phyloP scores from a whole-genome alignment of 2,888 invertebrate genomes.

The Eristalinus aeneus region DNA sequence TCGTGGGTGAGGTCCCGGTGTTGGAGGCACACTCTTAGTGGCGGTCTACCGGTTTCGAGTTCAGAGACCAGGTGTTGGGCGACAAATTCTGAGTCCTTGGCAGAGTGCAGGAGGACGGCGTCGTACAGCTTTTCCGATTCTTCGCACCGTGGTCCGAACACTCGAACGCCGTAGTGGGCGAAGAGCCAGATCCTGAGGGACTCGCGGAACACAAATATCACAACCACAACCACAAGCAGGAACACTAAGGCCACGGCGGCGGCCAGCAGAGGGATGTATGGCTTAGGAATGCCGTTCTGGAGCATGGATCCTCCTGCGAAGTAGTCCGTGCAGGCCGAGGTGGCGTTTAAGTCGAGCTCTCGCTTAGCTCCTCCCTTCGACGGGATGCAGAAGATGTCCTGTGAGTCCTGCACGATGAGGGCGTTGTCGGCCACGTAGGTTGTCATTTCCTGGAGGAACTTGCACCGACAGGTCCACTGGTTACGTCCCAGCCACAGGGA shows the following conservation, averaged over 20 bases:
- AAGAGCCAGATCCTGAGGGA: conserved; percentile 93
- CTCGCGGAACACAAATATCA: conserved; percentile 92
- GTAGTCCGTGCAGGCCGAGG: conserved; percentile 91
- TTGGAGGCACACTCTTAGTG: conserved; percentile 92
- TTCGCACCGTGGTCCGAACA: conserved; percentile 89
- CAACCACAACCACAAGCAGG: conserved; percentile 87
- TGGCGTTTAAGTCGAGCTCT: conserved; percentile 91
- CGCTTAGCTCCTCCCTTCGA: conserved; percentile 81
- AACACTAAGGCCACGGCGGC: conserved; percentile 89
- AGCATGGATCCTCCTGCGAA: conserved; percentile 89
- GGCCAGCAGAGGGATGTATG: conserved; percentile 92
- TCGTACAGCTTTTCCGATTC: conserved; percentile 94
- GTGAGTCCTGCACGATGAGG: conserved; percentile 89
- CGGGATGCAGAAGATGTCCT: conserved; percentile 89
- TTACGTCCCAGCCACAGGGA: conserved; percentile 86
- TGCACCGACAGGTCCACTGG: conserved; percentile 95
- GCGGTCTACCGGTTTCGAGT: conserved; percentile 88
- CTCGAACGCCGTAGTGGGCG: conserved; percentile 91
- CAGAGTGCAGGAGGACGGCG: conserved; percentile 95
- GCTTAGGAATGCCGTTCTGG: conserved; percentile 89
- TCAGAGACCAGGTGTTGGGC: conserved; percentile 92
- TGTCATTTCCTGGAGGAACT: conserved; percentile 92
- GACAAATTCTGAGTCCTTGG: conserved; percentile 94
- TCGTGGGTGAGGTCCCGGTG: conserved; percentile 92
- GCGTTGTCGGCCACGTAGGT: conserved; percentile 92